These are phyloP conservation scores for Toxotes jaculatrix DNA, from an alignment of 2,113 vertebrate genomes.

Conservation along the genomic window DNA sequence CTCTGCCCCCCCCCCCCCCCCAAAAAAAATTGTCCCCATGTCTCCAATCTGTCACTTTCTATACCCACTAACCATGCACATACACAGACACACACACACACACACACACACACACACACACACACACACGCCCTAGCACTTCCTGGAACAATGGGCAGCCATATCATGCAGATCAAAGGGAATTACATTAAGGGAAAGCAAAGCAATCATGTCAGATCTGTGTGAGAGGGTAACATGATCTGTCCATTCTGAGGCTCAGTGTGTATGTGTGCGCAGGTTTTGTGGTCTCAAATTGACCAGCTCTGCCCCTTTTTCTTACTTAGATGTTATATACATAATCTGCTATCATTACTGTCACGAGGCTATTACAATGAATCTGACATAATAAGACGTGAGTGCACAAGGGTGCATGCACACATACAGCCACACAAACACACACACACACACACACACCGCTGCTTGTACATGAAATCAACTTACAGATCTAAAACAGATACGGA, in stretches of 20 bases:
- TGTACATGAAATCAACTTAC: constrained; percentile 7
- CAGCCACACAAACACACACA: not conserved
- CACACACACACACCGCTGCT: not conserved
- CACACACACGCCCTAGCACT: constrained; percentile 5
- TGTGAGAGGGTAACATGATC: constrained; percentile 63
- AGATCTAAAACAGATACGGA: constrained; percentile 19
- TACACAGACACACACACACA: constrained; percentile 5
- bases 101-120: constrained; percentile 2
- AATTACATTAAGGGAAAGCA: constrained; percentile 69
- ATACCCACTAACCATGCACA: not conserved
- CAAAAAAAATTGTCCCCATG: too few relatives aligned
- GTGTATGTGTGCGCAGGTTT: constrained; percentile 1
- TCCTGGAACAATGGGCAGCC: constrained; percentile 64
- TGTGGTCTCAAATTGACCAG: constrained; percentile 38
- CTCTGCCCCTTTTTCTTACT: constrained; percentile 15
- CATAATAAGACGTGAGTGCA: constrained; percentile 9
- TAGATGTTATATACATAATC: constrained; percentile 31
- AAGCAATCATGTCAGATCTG: constrained; percentile 66
- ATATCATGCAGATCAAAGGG: constrained; percentile 65
- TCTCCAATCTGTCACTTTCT: not conserved
- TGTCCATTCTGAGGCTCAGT: constrained; percentile 1
- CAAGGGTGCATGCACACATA: not conserved
- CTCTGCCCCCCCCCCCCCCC: too few relatives aligned
- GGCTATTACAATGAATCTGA: constrained; percentile 28
- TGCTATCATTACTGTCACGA: constrained; percentile 33